A percentile compares a stretch with the other conserved stretches of the same genome.
phyloP scores from a whole-genome alignment of 2,888 invertebrate genomes.

The Meiosimyza decipiens region DNA sequence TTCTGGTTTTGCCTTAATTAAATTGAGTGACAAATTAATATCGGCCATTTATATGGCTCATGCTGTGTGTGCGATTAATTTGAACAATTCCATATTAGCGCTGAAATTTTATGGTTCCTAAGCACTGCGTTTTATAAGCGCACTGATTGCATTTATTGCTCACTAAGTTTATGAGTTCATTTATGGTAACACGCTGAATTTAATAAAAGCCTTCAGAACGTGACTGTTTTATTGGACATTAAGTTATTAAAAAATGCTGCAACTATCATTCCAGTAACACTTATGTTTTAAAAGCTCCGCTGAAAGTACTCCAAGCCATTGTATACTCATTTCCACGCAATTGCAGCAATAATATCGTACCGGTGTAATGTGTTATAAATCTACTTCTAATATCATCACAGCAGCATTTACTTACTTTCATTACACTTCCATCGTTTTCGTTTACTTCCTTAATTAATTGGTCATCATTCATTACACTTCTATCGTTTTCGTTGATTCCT shows the following conservation, averaged over 20 bases:
- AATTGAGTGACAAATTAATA: slow-evolving; percentile 5
- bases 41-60: background rate
- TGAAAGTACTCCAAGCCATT: too few species aligned
- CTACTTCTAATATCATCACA: too few species aligned
- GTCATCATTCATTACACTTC: slow-evolving; percentile 29
- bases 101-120: background rate
- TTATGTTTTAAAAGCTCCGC: too few species aligned
- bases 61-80: background rate
- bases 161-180: background rate
- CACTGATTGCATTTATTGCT: background rate
- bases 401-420: background rate
- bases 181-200: too few species aligned
- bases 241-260: too few species aligned
- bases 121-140: background rate
- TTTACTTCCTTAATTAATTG: slow-evolving; percentile 45
- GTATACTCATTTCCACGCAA: too few species aligned
- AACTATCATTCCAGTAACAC: too few species aligned
- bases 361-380: too few species aligned
- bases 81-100: background rate
- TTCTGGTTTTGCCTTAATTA: background rate
- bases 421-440: slow-evolving; percentile 32
- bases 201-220: too few species aligned
- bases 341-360: too few species aligned
- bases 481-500: slow-evolving; percentile 41
- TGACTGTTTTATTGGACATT: too few species aligned